phyloP scores from a whole-genome alignment of 1,140 invertebrate genomes.

The Euwallacea fornicatus region DNA sequence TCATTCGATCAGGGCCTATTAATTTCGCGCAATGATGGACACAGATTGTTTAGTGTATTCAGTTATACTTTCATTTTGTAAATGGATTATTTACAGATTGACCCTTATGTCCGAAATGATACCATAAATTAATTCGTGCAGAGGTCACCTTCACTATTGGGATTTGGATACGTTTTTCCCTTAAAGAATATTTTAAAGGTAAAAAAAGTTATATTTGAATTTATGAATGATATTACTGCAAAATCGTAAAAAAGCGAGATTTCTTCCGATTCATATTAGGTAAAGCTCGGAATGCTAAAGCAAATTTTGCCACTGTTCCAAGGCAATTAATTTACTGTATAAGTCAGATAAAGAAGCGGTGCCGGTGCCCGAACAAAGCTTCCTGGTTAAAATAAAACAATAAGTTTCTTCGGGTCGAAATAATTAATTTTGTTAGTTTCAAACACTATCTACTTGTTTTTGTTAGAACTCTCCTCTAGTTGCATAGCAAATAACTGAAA shows the following conservation, averaged over 20 bases:
- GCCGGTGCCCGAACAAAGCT: slow-evolving; percentile 6
- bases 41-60: not conserved
- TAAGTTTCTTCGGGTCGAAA: slow-evolving; percentile 10
- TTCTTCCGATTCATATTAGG: too few relatives aligned
- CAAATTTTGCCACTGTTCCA: slow-evolving; percentile 2
- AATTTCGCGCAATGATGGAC: not conserved
- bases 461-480: slow-evolving; percentile 3
- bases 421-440: slow-evolving; percentile 24
- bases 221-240: too few relatives aligned
- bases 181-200: too few relatives aligned
- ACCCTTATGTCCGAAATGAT: too few relatives aligned
- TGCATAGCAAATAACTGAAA: slow-evolving; percentile 14
- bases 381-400: slow-evolving; percentile 19
- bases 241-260: too few relatives aligned
- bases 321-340: slow-evolving; percentile 14
- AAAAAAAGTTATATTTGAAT: too few relatives aligned
- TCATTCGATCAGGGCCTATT: slow-evolving; percentile 5
- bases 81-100: too few relatives aligned
- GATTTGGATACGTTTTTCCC: too few relatives aligned
- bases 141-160: too few relatives aligned
- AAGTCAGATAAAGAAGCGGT: slow-evolving; percentile 7
- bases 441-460: slow-evolving; percentile 19
- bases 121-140: too few relatives aligned
- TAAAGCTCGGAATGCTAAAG: not conserved
- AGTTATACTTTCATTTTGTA: too few relatives aligned